Percentiles rank a stretch among this genome's conserved stretches.
Conservation (phyloP, 2,113 vertebrate species). For the Zapornia atra region DNA sequence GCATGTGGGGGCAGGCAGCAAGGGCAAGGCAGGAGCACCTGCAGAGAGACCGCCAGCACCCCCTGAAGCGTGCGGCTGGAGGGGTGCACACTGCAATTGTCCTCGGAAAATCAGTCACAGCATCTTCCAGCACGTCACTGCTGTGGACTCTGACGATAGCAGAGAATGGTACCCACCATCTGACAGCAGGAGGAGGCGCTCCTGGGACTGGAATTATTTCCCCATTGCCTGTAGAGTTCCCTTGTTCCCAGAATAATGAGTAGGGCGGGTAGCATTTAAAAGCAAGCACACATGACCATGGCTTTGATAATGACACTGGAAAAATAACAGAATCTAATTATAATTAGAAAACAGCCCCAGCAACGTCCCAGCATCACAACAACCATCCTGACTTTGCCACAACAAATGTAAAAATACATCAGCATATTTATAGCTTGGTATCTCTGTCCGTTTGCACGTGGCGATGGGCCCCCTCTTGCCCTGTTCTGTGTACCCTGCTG, state of each 20-base stretch:
- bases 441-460: neutral
- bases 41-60: neutral
- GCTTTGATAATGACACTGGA: constrained; percentile 46
- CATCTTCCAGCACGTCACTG: neutral
- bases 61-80: neutral
- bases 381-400: constrained; percentile 58
- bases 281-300: constrained; percentile 11
- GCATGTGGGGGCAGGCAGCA: neutral
- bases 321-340: constrained; percentile 60
- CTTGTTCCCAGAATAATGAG: constrained; percentile 17
- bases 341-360: constrained; percentile 65
- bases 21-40: neutral
- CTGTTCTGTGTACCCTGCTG: neutral
- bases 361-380: constrained; percentile 46
- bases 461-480: neutral
- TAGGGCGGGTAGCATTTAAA: constrained; percentile 23
- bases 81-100: accelerated
- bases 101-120: neutral
- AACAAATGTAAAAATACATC: constrained; percentile 71
- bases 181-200: neutral
- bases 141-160: neutral
- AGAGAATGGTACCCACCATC: neutral
- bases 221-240: neutral
- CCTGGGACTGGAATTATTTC: constrained; percentile 7
- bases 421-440: constrained; percentile 68